A percentile compares a stretch with the other conserved stretches of the same genome.
phyloP scores from a whole-genome alignment of 2,888 invertebrate genomes.

The Palloptera scutellata region DNA sequence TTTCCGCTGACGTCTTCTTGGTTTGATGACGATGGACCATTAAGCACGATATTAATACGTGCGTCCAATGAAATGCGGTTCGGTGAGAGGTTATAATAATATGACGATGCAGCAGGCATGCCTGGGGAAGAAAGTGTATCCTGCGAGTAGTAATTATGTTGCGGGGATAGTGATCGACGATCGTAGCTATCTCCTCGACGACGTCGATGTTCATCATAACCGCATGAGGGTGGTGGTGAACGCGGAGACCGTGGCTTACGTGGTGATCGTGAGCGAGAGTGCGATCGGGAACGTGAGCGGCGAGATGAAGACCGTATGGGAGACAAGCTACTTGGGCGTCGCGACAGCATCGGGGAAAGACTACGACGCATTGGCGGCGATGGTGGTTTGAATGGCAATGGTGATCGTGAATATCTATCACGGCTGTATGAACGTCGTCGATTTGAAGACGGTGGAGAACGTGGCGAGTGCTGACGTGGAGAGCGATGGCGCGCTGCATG shows the following conservation, averaged over 20 bases:
- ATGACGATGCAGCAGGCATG: slow-evolving; percentile 43
- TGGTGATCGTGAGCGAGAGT: slow-evolving; percentile 33
- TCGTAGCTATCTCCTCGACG: slow-evolving; percentile 40
- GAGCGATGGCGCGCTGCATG: neutral
- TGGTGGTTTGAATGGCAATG: slow-evolving; percentile 59
- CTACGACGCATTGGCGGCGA: slow-evolving; percentile 61
- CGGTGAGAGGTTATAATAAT: slow-evolving; percentile 56
- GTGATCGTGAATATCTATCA: slow-evolving; percentile 56
- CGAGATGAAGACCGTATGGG: slow-evolving; percentile 19
- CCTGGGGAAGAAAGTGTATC: slow-evolving; percentile 32
- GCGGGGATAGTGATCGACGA: slow-evolving; percentile 39
- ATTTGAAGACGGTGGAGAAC: slow-evolving; percentile 43
- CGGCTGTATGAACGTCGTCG: slow-evolving; percentile 53
- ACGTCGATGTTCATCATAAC: slow-evolving; percentile 39
- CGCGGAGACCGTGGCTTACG: slow-evolving; percentile 37
- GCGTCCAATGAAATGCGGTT: slow-evolving; percentile 50
- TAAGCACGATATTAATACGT: slow-evolving; percentile 49
- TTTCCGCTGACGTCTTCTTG: slow-evolving; percentile 45
- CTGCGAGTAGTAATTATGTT: slow-evolving; percentile 43
- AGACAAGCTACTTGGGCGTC: slow-evolving; percentile 28
- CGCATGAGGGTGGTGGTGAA: slow-evolving; percentile 30
- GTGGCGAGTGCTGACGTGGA: slow-evolving; percentile 42
- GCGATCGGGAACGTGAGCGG: slow-evolving; percentile 35
- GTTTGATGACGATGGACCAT: slow-evolving; percentile 38
- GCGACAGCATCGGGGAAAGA: slow-evolving; percentile 40